phyloP scores from a whole-genome alignment of 2,888 invertebrate species.

The Hymenopus coronatus region DNA sequence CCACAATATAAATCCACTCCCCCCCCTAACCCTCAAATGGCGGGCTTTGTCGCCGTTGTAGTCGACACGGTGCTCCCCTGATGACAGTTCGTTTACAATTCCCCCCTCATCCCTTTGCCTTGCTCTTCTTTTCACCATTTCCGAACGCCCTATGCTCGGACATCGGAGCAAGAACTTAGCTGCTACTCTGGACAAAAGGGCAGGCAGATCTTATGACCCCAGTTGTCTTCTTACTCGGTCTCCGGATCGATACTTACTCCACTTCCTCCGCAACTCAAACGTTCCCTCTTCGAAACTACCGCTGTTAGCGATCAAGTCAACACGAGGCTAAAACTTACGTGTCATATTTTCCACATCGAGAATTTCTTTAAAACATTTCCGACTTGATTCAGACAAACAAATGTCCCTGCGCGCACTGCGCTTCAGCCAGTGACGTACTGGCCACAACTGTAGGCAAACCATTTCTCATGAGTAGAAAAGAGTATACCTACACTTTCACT shows the following conservation, averaged over 20 bases:
- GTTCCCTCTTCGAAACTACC: too few species aligned
- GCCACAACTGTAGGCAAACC: too few species aligned
- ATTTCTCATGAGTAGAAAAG: too few species aligned
- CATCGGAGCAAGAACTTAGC: background rate
- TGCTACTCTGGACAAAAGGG: background rate
- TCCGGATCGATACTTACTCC: background rate
- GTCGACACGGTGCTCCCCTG: slow-evolving; percentile 17
- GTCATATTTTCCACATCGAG: too few species aligned
- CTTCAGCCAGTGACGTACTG: too few species aligned
- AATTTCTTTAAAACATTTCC: too few species aligned
- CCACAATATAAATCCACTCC: slow-evolving; percentile 43
- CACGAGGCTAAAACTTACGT: too few species aligned
- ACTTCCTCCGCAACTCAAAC: too few species aligned
- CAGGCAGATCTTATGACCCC: background rate
- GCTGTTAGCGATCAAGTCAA: too few species aligned
- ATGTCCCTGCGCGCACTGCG: too few species aligned
- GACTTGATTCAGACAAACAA: too few species aligned
- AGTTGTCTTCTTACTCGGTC: background rate
- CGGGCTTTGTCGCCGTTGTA: slow-evolving; percentile 16
- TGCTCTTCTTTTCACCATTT: background rate
- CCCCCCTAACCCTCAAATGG: slow-evolving; percentile 21
- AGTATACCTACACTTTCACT: too few species aligned
- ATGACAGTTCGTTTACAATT: slow-evolving; percentile 27
- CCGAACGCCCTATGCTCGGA: background rate
- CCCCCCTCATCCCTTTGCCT: background rate